Evolutionary conservation across 2,888 invertebrate species (phyloP).

Genomic region (Cybosia mesomella): DNA sequence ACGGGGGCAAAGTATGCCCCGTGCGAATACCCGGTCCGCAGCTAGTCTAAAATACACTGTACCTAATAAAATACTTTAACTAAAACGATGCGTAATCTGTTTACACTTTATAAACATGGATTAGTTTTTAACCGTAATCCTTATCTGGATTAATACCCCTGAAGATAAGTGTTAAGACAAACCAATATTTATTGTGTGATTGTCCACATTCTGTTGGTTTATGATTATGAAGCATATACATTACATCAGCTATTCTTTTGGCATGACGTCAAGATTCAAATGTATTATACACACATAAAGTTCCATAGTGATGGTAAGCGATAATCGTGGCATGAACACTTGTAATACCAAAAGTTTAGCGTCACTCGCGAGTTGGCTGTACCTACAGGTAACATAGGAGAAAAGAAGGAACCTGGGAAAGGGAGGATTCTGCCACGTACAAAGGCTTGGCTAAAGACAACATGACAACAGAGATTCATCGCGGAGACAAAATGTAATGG

Average conservation of each 20-base stretch:
- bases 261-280: slow-evolving; percentile 8
- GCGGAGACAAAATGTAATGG: no score
- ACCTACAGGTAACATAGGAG: no score
- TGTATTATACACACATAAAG: background rate
- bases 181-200: slow-evolving; percentile 14
- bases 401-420: background rate
- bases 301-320: background rate
- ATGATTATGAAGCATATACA: slow-evolving; percentile 10
- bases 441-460: no score
- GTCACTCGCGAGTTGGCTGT: no score
- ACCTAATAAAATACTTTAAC: background rate
- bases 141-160: slow-evolving; percentile 20
- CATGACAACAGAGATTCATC: no score
- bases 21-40: no score
- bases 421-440: background rate
- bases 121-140: slow-evolving; percentile 13
- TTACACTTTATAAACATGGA: slow-evolving; percentile 6
- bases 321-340: background rate
- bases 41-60: no score
- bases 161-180: slow-evolving; percentile 17
- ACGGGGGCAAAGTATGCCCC: no score
- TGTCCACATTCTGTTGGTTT: slow-evolving; percentile 13
- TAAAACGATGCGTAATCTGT: background rate
- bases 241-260: slow-evolving; percentile 4
- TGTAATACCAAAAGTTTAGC: no score